A percentile compares a stretch with the other conserved stretches of the same genome.
These are phyloP conservation scores for Choristoneura rosaceana DNA, from an alignment of 2,888 invertebrate species.

Conservation along the genomic window DNA sequence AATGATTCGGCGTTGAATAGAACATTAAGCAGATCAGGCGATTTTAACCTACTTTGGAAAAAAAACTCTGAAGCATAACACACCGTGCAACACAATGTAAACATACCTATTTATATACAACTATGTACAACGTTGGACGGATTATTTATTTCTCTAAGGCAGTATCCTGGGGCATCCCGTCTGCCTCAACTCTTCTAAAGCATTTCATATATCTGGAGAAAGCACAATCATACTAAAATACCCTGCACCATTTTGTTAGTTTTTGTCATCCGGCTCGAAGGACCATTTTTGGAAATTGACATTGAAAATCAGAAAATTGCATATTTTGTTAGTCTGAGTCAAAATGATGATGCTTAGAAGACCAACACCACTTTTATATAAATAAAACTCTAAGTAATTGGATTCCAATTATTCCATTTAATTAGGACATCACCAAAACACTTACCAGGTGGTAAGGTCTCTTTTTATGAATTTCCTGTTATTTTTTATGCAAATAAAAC, in stretches of 20 bases:
- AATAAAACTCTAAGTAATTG: background rate
- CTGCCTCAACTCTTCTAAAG: constrained; percentile 70
- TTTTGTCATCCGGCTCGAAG: constrained; percentile 17
- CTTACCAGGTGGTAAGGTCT: too few species aligned
- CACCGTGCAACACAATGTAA: constrained; percentile 69
- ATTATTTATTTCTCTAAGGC: constrained; percentile 70
- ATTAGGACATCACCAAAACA: too few species aligned
- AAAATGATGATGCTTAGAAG: background rate
- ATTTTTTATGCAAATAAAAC: too few species aligned
- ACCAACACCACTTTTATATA: background rate
- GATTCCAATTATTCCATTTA: too few species aligned
- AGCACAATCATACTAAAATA: constrained; percentile 52
- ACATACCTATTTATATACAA: constrained; percentile 78
- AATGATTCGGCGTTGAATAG: background rate
- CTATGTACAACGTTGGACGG: constrained; percentile 73
- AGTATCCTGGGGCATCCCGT: constrained; percentile 69
- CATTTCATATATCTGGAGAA: constrained; percentile 74
- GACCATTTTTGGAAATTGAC: constrained; percentile 16
- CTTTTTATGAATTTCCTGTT: too few species aligned
- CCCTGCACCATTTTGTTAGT: constrained; percentile 55
- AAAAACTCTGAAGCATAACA: constrained; percentile 45
- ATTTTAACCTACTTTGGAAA: background rate
- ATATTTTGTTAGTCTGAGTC: background rate
- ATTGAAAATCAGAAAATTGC: background rate
- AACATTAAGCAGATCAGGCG: background rate